Evolutionary conservation across 1,140 invertebrate genomes (phyloP), one percentile per base, ranked within the genome.

Genomic region (Drosophila tani): DNA sequence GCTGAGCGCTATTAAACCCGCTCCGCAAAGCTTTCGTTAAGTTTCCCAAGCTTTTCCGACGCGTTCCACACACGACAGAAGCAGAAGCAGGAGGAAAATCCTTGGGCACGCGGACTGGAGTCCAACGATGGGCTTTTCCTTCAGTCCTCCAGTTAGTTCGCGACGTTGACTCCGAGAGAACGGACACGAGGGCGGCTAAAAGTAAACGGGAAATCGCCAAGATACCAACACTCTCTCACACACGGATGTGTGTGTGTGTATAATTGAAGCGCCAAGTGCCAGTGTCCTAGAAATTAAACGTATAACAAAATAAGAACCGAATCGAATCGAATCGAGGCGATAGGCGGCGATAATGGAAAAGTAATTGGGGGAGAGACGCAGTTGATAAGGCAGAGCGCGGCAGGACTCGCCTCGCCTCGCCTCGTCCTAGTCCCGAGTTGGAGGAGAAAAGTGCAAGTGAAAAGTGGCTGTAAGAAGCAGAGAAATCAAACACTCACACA

Each of bases 201-300:
- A n/a, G 24, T 47, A 58, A 27, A 73, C 60, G 64, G 58, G 38
- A 75, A 35, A 65, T 35, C 46, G 71, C 50, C 53, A 41, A 58
- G 40, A 35, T 47, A 74, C 24, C 55, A 62, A 46, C 53, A 60
- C 56, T 47, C 40, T 57, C 15, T 63, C 55, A 65, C 17, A 40
- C 32, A 53, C 17, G 53, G 47, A 58, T 32, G 43, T 45, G 55
- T 46, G 57, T 50, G 43, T 50, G 47, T 81, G 55, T 70, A 60
- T 69, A 84, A 75, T 74, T 75, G 51, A 84, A 84, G 85, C 84
- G 84, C 81, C 85, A 87, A 90, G 78, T 81, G 81, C 69, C 58
- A 75, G 53, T 78, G 85, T 56, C 85, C 73, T 81, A 75, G 73
- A 81, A 84, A 81, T 78, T 40, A 57, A 71, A 50, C 43, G 53